A percentile compares a stretch with the other conserved stretches of the same genome.
phyloP scores from a whole-genome alignment of 2,797 vertebrate species.

The Neosilurus hyrtlii region DNA sequence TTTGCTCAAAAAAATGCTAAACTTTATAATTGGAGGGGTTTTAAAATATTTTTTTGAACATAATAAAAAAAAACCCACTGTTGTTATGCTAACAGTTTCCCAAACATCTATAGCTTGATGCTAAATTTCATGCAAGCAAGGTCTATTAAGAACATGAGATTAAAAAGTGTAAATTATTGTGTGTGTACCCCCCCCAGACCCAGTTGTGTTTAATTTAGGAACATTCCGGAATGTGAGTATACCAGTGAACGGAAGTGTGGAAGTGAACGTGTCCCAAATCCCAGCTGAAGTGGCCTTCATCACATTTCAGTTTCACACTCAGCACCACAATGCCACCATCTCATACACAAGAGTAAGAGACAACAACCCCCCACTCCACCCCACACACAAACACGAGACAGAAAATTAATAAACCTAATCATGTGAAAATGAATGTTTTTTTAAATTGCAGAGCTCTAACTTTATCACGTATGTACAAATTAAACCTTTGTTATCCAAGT shows the following conservation, averaged over 20 bases:
- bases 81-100: background rate
- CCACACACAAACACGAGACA: background rate
- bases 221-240: conserved; percentile 83
- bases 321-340: conserved; percentile 78
- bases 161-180: conserved; percentile 51
- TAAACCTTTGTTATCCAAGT: background rate
- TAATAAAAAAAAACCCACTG: too few relatives aligned
- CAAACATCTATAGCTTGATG: background rate
- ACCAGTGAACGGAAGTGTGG: conserved; percentile 74
- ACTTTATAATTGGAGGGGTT: background rate
- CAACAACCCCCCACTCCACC: background rate
- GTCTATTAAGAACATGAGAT: background rate
- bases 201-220: conserved; percentile 82
- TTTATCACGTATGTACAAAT: background rate
- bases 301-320: conserved; percentile 88
- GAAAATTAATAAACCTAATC: background rate
- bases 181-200: conserved; percentile 67
- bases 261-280: conserved; percentile 79
- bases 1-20: background rate
- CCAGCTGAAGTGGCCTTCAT: conserved; percentile 77
- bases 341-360: conserved; percentile 80
- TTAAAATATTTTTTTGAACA: too few relatives aligned
- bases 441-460: background rate
- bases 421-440: background rate
- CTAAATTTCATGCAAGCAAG: background rate